These are phyloP conservation scores for Psittacula derbiana DNA, from an alignment of 2,797 vertebrate genomes.

Conservation along the genomic window DNA sequence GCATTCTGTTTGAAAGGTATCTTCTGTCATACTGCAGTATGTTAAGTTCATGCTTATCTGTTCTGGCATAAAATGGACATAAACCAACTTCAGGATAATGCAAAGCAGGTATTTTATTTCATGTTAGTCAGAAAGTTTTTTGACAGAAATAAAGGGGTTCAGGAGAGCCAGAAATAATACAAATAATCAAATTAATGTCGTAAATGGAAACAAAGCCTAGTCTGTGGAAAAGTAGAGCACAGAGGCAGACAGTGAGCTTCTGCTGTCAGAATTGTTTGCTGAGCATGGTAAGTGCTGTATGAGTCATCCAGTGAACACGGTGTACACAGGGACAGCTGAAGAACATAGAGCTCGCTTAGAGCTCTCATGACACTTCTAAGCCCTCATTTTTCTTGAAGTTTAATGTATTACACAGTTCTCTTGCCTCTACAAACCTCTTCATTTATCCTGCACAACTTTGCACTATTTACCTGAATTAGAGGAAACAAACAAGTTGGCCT, in stretches of 20 bases:
- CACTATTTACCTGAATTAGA: not conserved
- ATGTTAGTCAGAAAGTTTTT: not conserved
- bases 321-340: not conserved
- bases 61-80: not conserved
- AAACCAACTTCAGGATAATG: not conserved
- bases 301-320: not conserved
- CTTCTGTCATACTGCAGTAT: not conserved
- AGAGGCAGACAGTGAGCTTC: not conserved
- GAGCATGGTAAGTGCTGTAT: not conserved
- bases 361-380: not conserved
- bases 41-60: not conserved
- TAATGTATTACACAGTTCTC: not conserved
- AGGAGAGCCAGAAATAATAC: not conserved
- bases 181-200: too few species aligned
- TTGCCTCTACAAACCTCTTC: not conserved
- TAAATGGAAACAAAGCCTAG: not conserved
- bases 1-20: conserved; percentile 7
- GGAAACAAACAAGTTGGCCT: not conserved
- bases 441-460: not conserved
- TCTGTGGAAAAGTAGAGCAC: not conserved
- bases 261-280: not conserved
- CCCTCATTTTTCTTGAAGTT: not conserved
- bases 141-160: not conserved
- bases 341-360: not conserved
- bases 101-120: not conserved